Conservation (phyloP, 2,888 invertebrate genomes). For the Malacosoma neustria region DNA sequence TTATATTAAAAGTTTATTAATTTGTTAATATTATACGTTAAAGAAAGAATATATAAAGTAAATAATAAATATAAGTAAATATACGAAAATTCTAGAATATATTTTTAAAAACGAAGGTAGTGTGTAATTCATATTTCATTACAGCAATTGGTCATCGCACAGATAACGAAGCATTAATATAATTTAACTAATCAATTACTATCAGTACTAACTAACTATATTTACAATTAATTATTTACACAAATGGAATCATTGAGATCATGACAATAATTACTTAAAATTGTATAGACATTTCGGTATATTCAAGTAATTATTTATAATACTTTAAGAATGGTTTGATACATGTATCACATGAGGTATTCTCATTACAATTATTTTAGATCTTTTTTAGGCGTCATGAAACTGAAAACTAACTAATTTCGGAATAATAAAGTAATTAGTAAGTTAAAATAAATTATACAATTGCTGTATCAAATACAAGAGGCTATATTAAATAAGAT, state of each 20-base stretch:
- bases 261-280: constrained; percentile 56
- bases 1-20: too few relatives aligned
- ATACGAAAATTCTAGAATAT: too few relatives aligned
- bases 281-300: constrained; percentile 50
- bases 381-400: background rate
- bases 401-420: background rate
- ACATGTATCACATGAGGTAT: constrained; percentile 56
- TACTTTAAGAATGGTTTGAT: constrained; percentile 70
- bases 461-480: too few relatives aligned
- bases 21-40: too few relatives aligned
- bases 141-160: constrained; percentile 17
- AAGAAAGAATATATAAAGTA: too few relatives aligned
- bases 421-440: background rate
- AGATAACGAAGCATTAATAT: constrained; percentile 33
- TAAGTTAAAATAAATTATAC: too few relatives aligned
- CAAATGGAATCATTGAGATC: constrained; percentile 74
- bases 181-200: constrained; percentile 25
- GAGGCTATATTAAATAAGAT: too few relatives aligned
- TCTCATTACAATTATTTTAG: constrained; percentile 11
- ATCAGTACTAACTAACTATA: constrained; percentile 40
- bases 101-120: too few relatives aligned
- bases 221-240: constrained; percentile 67
- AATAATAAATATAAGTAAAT: too few relatives aligned
- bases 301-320: constrained; percentile 44
- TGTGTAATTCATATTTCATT: too few relatives aligned